Percentiles rank a stretch among this genome's conserved stretches.
Evolutionary conservation across 2,113 vertebrate genomes (phyloP).

Genomic region (Lophochroa leadbeateri): DNA sequence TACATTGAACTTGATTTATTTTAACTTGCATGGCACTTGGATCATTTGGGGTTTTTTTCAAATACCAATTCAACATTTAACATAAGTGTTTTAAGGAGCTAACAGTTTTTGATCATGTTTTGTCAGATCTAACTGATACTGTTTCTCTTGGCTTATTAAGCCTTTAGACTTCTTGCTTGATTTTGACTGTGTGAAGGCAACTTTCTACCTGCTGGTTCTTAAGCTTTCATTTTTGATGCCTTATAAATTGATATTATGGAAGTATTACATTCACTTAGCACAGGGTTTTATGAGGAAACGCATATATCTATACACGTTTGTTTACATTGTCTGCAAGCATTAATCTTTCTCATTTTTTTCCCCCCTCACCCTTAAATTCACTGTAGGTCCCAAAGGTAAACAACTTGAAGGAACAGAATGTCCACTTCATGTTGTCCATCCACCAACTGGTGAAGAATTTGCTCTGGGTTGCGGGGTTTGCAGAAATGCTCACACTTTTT

Average conservation of each 20-base stretch:
- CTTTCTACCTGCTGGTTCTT: not conserved
- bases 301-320: not conserved
- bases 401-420: constrained; percentile 98
- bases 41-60: not conserved
- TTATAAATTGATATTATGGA: not conserved
- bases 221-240: not conserved
- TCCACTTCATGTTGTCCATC: constrained; percentile 96
- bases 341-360: not conserved
- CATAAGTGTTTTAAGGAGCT: not conserved
- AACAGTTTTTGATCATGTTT: not conserved
- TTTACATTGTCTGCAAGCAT: not conserved
- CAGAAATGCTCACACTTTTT: constrained; percentile 99
- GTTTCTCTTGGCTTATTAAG: not conserved
- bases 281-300: not conserved
- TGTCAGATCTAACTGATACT: not conserved
- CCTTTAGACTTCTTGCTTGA: not conserved
- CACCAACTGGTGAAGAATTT: constrained; percentile 97
- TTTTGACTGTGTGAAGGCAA: not conserved
- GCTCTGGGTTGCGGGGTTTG: constrained; percentile 97
- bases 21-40: not conserved
- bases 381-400: constrained; percentile 95
- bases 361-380: not conserved
- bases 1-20: not conserved
- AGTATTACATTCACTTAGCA: not conserved
- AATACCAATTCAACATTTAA: not conserved